Percentiles rank a stretch among this genome's conserved stretches.
Evolutionary conservation across 37 sponge, comb jelly and placozoan genomes (phyloP).

Genomic region (Trichoplax adhaerens): DNA sequence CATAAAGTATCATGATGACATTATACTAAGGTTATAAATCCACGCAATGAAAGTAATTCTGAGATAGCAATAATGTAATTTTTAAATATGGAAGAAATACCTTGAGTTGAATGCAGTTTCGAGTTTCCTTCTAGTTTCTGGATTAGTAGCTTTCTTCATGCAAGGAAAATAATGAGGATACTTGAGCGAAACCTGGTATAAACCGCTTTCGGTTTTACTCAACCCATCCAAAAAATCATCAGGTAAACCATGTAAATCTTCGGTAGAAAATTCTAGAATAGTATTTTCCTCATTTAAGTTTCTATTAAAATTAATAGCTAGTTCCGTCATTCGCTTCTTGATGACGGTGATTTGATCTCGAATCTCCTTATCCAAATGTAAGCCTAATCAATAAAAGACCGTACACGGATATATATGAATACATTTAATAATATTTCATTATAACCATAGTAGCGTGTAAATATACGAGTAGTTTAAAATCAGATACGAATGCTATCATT

Average conservation of each 20-base stretch:
- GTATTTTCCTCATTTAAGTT: slow-evolving; percentile 16
- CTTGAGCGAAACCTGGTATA: slow-evolving; percentile 17
- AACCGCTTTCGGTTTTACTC: slow-evolving; percentile 12
- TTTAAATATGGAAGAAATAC: background rate
- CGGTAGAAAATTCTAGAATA: background rate
- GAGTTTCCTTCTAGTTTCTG: slow-evolving; percentile 14
- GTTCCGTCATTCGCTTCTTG: slow-evolving; percentile 19
- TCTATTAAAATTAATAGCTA: slow-evolving; percentile 13
- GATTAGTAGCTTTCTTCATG: slow-evolving; percentile 8
- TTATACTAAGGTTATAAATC: too few species aligned
- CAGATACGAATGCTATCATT: too few species aligned
- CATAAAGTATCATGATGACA: too few species aligned
- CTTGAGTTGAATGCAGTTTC: slow-evolving; percentile 21
- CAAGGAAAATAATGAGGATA: slow-evolving; percentile 30
- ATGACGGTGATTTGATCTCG: slow-evolving; percentile 20
- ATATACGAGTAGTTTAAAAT: too few species aligned
- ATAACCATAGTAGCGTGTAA: background rate
- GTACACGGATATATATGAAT: slow-evolving; percentile 4
- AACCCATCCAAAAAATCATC: background rate
- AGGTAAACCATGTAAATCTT: slow-evolving; percentile 2
- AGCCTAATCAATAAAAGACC: slow-evolving; percentile 6
- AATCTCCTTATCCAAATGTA: slow-evolving; percentile 16
- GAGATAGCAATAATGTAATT: background rate
- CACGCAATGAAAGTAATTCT: background rate
- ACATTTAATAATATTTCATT: slow-evolving; percentile 3